A percentile compares a stretch with the other conserved stretches of the same genome.
phyloP scores from a whole-genome alignment of 2,797 vertebrate genomes.

The Eulemur albifrons region DNA sequence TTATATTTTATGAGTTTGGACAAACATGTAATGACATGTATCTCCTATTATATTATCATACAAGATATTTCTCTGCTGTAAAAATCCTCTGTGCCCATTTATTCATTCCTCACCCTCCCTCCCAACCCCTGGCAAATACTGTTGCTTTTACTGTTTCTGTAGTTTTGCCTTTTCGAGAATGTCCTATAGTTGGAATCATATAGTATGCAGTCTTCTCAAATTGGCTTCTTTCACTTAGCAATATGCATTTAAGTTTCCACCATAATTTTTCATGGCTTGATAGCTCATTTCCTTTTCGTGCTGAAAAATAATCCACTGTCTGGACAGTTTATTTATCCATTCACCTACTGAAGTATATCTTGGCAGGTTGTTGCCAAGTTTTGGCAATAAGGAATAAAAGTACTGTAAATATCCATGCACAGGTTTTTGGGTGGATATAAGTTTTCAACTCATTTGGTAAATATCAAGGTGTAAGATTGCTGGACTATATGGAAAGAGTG shows the following conservation, averaged over 20 bases:
- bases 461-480: neutral
- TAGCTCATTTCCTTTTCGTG: neutral
- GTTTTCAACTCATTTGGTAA: neutral
- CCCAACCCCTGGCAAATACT: neutral
- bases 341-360: neutral
- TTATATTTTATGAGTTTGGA: neutral
- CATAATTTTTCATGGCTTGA: neutral
- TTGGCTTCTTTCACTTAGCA: neutral
- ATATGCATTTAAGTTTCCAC: neutral
- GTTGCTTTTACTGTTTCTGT: neutral
- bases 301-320: neutral
- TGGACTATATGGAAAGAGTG: neutral
- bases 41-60: neutral
- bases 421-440: neutral
- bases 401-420: neutral
- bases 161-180: slow-evolving; percentile 1
- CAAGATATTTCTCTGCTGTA: neutral
- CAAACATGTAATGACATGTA: neutral
- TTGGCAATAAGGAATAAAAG: neutral
- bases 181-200: neutral
- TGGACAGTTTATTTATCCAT: neutral
- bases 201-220: neutral
- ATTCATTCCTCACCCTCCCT: neutral
- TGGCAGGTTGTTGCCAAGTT: neutral
- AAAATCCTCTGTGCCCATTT: neutral